These are phyloP conservation scores for Hirtodrosophila duncani DNA, from an alignment of 2,888 invertebrate genomes.

Conservation along the genomic window DNA sequence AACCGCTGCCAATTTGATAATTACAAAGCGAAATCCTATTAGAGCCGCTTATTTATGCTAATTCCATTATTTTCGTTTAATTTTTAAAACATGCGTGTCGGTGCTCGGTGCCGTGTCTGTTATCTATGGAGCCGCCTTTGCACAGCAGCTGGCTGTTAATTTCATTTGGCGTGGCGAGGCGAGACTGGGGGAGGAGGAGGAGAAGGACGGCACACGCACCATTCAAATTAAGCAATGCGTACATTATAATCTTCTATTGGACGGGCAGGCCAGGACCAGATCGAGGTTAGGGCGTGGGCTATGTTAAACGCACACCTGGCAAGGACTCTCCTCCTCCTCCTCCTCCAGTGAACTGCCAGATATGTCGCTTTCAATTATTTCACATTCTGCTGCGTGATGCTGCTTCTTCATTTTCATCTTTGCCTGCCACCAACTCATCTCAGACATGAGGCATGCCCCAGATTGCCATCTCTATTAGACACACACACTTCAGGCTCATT, in stretches of 20 bases:
- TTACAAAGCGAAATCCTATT: conserved; percentile 69
- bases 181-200: not conserved
- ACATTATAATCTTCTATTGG: conserved; percentile 66
- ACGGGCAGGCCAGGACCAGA: conserved; percentile 12
- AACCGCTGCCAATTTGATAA: conserved; percentile 58
- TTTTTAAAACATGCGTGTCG: conserved; percentile 58
- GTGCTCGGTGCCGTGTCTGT: conserved; percentile 52
- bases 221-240: conserved; percentile 65
- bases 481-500: not conserved
- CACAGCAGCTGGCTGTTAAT: conserved; percentile 7
- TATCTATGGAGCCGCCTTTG: conserved; percentile 36
- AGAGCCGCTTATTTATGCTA: conserved; percentile 64
- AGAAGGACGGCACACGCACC: conserved; percentile 31
- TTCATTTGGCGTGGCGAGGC: conserved; percentile 1
- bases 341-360: conserved; percentile 46
- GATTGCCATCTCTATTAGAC: conserved; percentile 34
- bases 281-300: not conserved
- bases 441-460: conserved; percentile 21
- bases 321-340: conserved; percentile 12
- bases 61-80: conserved; percentile 59
- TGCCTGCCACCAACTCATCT: not conserved
- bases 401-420: conserved; percentile 30
- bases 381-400: conserved; percentile 55
- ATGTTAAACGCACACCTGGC: conserved; percentile 48
- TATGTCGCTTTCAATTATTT: conserved; percentile 67